Evolutionary conservation across 2,888 invertebrate species (phyloP).

Genomic region (Drosophila mettleri): DNA sequence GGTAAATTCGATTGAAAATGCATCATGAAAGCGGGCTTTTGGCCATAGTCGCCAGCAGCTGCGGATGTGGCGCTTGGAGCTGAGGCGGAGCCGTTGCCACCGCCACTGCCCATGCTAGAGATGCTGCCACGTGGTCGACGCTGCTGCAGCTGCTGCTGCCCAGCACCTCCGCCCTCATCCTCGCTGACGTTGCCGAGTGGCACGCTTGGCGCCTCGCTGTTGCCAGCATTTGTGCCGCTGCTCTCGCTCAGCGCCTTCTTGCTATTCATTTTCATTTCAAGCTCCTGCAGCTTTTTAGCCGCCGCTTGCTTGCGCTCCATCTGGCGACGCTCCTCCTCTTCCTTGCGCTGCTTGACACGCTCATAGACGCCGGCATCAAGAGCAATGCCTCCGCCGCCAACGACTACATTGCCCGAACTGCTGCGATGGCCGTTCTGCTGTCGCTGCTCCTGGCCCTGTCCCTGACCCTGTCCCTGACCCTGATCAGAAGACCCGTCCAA

Average conservation of each 20-base stretch:
- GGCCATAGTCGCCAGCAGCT: conserved; percentile 63
- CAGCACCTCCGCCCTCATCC: conserved; percentile 51
- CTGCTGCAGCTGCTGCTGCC: conserved; percentile 44
- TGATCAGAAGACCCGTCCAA: conserved; percentile 45
- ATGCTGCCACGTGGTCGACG: conserved; percentile 54
- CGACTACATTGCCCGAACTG: conserved; percentile 83
- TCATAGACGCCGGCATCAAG: conserved; percentile 91
- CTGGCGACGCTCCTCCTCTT: conserved; percentile 94
- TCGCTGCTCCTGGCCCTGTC: conserved; percentile 75
- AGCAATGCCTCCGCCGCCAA: conserved; percentile 76
- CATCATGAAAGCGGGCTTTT: conserved; percentile 87
- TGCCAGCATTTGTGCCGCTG: conserved; percentile 19
- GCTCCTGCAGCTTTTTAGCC: conserved; percentile 89
- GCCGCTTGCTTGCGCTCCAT: conserved; percentile 87
- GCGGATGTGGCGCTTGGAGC: conserved; percentile 38
- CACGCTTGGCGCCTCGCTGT: conserved; percentile 16
- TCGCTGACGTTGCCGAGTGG: conserved; percentile 59
- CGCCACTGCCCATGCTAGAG: conserved; percentile 56
- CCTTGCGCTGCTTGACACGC: conserved; percentile 93
- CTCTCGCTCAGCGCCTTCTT: conserved; percentile 85
- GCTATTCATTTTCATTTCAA: conserved; percentile 89
- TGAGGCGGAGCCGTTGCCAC: conserved; percentile 27
- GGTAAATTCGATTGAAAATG: conserved; percentile 93
- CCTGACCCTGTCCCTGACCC: conserved; percentile 49
- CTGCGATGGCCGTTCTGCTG: conserved; percentile 84